Base-by-base conservation (phyloP, 2,888 invertebrate species). In the Nephrotoma guestfalica region DNA sequence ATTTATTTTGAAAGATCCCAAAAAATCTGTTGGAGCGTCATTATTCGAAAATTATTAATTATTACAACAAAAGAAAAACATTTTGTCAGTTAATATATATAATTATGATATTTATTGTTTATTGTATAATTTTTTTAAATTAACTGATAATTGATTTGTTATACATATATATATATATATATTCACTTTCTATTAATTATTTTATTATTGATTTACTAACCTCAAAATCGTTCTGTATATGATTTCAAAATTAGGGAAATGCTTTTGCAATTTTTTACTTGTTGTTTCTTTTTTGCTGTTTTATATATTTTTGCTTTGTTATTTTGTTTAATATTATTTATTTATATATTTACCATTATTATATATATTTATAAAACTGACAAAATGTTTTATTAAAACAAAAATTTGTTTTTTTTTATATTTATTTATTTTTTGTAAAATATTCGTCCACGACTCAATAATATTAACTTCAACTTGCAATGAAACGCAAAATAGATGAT, bases 301-400 rank as follows among this genome's bases (percentile, higher is more conserved):
- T 84, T 84, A 41, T 84, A 41, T 84, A 15, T 84, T 41, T 41
- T 84, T 41, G 41, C 42, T 84, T 84, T 41, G 42, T 84, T 41
- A 84, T 84, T 84, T 84, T 84, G 41, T 84, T 41, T 84, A 41
- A 84, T 42, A 41, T 3, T 47, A 47, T 84, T 42, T 84, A 41
- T 84, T 41, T 84, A 41, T 84, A 43, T 43, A 71, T 71, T 71
- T 71, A 71, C 11, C 71, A 71, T 71, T 71, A 71, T 71, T 71
- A 71, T 71, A 71, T 71, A 30, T 30, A 71, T 71, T 71, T 71
- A 71, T 92, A 92, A 93, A 94, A 94, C 95, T 94, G 93, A 94
- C 94, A 94, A 93, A 94, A 93, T 96, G 96, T 96, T 96, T 96
- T 95, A 95, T 95, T 95, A 41, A 45, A 47, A 86, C 71, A 71